Base-by-base conservation (phyloP, 2,888 invertebrate species). In the Gymnocheta viridis region DNA sequence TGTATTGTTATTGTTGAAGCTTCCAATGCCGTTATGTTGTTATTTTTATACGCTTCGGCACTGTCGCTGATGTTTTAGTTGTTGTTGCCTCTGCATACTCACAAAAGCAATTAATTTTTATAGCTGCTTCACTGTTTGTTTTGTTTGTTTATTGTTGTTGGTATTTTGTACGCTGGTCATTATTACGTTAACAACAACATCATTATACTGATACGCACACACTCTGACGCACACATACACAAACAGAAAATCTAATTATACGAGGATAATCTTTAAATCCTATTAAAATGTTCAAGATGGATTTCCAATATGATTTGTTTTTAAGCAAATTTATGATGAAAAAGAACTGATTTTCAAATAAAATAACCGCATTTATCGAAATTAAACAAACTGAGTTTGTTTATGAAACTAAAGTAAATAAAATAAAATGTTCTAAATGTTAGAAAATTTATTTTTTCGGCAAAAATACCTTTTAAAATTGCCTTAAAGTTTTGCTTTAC, bases 21-120 rank as follows among this genome's bases (percentile, higher is more conserved):
- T 56, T 47, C 60, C 77, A 77, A 69, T 77, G 49, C 27, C 10
- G n/a, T 41, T 74, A 7, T 41, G 60, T 62, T 51, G 74, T 35
- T 62, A 47, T 49, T 73, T 60, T 24, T 35, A n/a, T 35, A 12
- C 7, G 60, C 7, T 35, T 51, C 62, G 4, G 27, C 19, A 10
- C 9, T 38, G 14, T 12, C 32, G 62, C 24, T 67, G 6, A 14
- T 38, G 10, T 12, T 38, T 19, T n/a, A 58, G 27, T 22, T 79
- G 29, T 3, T 62, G 60, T 58, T 67, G 19, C 60, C 14, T 27
- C 51, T 74, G 58, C 66, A 49, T 80, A 60, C 29, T n/a, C 62
- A n/a, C n/a, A 70, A 79, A 83, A 76, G 74, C 74, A 74, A 83
- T 79, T 83, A 79, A 83, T 79, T 83, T 83, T 83, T 83, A 83